phyloP scores from a whole-genome alignment of 2,888 invertebrate species.

The Drosophila putrida region DNA sequence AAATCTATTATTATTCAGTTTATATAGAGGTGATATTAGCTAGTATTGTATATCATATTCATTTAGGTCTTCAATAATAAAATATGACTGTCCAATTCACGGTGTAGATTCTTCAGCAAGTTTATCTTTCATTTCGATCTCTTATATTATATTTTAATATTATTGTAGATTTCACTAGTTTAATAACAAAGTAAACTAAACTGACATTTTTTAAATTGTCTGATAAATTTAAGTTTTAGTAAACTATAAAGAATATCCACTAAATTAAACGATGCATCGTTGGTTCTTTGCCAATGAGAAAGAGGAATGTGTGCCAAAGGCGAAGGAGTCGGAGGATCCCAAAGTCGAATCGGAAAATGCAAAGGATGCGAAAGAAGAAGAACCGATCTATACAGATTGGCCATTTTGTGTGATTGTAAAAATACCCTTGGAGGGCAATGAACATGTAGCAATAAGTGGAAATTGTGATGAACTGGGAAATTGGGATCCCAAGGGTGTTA shows the following conservation, averaged over 20 bases:
- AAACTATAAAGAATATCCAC: neutral
- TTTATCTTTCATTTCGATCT: too few species aligned
- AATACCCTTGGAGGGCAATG: conserved; percentile 86
- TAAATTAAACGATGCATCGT: conserved; percentile 87
- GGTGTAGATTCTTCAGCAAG: too few species aligned
- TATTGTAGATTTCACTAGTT: too few species aligned
- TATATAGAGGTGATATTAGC: too few species aligned
- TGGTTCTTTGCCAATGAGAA: conserved; percentile 89
- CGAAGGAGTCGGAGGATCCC: neutral
- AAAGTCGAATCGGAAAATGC: conserved; percentile 7
- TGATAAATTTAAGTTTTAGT: conserved; percentile 29
- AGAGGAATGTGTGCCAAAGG: conserved; percentile 50
- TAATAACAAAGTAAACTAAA: neutral
- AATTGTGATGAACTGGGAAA: conserved; percentile 89
- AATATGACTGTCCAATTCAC: too few species aligned
- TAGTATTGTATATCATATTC: too few species aligned
- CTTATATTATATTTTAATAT: too few species aligned
- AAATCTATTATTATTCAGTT: too few species aligned
- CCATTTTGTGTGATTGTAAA: conserved; percentile 86
- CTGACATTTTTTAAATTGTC: conserved; percentile 2
- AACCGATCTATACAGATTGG: conserved; percentile 79
- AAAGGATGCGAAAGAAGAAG: conserved; percentile 10
- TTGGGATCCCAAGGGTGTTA: conserved; percentile 88
- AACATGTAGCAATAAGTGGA: conserved; percentile 90
- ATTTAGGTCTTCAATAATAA: too few species aligned